These are phyloP conservation scores for Neostethus bicornis DNA, from an alignment of 2,797 vertebrate genomes.

Conservation along the genomic window DNA sequence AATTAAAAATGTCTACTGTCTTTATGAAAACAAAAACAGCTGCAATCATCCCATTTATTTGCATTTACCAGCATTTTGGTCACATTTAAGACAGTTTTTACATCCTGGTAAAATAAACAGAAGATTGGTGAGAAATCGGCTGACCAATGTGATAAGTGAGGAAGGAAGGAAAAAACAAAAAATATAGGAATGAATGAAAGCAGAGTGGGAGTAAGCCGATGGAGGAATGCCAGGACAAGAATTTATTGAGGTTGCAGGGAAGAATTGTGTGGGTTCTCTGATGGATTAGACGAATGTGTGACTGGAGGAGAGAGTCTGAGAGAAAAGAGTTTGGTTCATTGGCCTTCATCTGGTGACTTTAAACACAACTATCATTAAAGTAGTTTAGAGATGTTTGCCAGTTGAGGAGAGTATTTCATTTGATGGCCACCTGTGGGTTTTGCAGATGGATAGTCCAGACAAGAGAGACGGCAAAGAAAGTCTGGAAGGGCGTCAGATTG, in stretches of 20 bases:
- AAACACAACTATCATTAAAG: constrained; percentile 71
- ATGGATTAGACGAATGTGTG: constrained; percentile 72
- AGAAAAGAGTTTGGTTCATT: constrained; percentile 64
- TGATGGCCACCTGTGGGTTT: constrained; percentile 68
- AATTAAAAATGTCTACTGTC: no score
- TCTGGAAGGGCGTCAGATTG: constrained; percentile 33
- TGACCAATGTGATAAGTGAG: constrained; percentile 23
- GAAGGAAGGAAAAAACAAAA: constrained; percentile 4
- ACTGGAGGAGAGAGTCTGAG: constrained; percentile 31
- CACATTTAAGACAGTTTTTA: no score
- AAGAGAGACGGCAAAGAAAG: constrained; percentile 3
- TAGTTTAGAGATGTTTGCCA: constrained; percentile 54
- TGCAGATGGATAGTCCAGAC: constrained; percentile 28
- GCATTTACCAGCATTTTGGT: no score
- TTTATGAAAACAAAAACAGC: no score
- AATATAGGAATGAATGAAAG: constrained; percentile 40
- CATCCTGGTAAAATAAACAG: no score
- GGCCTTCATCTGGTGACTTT: constrained; percentile 63
- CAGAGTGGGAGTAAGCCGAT: constrained; percentile 22
- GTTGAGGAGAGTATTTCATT: constrained; percentile 50
- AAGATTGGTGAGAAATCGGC: constrained; percentile 8
- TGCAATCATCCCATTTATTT: no score
- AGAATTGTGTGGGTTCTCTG: constrained; percentile 65
- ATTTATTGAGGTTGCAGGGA: constrained; percentile 73
- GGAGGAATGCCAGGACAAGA: constrained; percentile 58